Evolutionary conservation across 1,140 invertebrate genomes (phyloP).

Genomic region (Magallana angulata): DNA sequence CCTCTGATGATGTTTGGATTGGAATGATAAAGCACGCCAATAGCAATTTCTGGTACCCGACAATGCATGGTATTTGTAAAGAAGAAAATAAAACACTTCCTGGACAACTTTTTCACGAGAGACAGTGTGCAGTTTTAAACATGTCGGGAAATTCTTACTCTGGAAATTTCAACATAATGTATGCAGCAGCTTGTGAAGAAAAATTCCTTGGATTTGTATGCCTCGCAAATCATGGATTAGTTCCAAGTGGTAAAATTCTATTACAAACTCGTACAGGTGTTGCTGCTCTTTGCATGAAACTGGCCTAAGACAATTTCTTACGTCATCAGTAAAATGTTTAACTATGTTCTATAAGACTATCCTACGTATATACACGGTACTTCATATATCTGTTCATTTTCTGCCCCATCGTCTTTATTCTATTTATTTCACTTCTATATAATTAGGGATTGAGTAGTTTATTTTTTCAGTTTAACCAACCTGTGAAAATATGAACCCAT

Average conservation of each 20-base stretch:
- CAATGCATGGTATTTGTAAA: background rate
- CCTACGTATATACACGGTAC: too few species aligned
- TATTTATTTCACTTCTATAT: too few species aligned
- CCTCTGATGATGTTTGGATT: background rate
- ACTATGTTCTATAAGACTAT: too few species aligned
- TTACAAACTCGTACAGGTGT: too few species aligned
- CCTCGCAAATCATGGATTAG: background rate
- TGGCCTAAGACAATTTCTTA: too few species aligned
- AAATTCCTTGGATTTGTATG: background rate
- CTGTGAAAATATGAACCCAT: too few species aligned
- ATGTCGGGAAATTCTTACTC: background rate
- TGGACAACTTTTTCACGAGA: background rate
- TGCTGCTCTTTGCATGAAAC: too few species aligned
- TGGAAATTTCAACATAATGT: background rate
- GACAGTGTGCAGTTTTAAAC: background rate
- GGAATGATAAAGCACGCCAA: background rate
- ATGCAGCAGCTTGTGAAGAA: background rate
- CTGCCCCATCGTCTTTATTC: too few species aligned
- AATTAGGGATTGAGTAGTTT: too few species aligned
- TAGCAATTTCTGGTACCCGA: background rate
- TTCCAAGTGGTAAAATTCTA: background rate
- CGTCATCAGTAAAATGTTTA: too few species aligned
- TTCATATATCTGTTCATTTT: too few species aligned
- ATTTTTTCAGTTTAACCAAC: too few species aligned
- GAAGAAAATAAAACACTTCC: background rate